phyloP scores from a whole-genome alignment of 2,888 invertebrate species.

The Pandemis heparana region DNA sequence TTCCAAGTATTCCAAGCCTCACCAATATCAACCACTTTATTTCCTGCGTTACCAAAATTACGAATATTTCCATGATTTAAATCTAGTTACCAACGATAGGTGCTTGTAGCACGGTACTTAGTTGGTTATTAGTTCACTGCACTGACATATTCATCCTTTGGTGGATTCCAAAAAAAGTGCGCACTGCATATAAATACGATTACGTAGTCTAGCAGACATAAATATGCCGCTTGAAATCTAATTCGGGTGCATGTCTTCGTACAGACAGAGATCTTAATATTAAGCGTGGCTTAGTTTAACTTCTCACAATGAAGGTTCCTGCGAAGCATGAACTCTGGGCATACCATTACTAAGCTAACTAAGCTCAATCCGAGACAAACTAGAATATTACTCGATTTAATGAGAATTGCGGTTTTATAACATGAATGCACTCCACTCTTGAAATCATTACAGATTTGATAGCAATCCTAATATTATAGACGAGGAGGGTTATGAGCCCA shows the following conservation, averaged over 20 bases:
- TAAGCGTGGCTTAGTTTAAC: slow-evolving; percentile 4
- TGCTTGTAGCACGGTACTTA: too few species aligned
- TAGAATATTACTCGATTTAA: neutral
- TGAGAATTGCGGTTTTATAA: neutral
- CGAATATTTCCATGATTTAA: too few species aligned
- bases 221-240: neutral
- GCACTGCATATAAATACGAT: neutral
- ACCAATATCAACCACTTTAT: too few species aligned
- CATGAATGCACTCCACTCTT: too few species aligned
- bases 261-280: neutral
- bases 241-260: neutral
- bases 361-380: neutral
- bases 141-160: too few species aligned
- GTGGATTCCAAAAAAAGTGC: neutral
- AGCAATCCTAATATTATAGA: too few species aligned
- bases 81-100: too few species aligned
- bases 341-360: neutral
- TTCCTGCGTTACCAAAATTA: too few species aligned
- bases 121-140: too few species aligned
- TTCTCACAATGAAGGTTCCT: neutral
- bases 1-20: too few species aligned
- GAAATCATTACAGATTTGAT: too few species aligned
- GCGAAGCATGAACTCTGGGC: neutral
- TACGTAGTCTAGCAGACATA: neutral
- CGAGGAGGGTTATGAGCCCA: too few species aligned